Conservation (phyloP, 2,113 vertebrate species). For the Periophthalmus modestus region DNA sequence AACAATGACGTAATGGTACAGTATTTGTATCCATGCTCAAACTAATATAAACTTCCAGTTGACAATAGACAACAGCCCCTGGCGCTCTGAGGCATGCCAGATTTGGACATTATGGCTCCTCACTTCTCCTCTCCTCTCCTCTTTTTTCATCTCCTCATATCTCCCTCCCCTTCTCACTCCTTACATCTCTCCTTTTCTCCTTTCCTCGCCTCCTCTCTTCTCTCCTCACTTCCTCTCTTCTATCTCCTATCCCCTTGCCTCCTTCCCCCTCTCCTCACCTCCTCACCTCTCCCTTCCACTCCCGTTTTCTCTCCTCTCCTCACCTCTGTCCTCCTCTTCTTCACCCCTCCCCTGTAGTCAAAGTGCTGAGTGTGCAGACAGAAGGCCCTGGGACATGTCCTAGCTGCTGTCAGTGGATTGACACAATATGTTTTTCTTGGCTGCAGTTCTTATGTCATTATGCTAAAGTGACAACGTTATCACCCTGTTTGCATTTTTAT, state of each 20-base stretch:
- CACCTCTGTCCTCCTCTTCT: not conserved
- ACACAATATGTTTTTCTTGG: slow-evolving; percentile 14
- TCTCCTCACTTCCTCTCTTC: too few relatives aligned
- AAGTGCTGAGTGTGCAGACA: slow-evolving; percentile 51
- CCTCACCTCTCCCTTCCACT: too few relatives aligned
- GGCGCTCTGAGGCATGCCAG: not conserved
- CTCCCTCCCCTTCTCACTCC: not conserved
- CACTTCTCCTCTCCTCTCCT: not conserved
- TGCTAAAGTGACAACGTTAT: not conserved
- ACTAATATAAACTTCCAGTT: not conserved
- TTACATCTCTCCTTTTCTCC: too few relatives aligned
- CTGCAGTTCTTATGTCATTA: not conserved
- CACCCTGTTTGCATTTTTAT: not conserved
- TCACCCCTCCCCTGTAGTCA: slow-evolving; percentile 17
- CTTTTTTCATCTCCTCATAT: not conserved
- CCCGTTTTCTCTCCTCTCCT: too few relatives aligned
- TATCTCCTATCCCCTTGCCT: too few relatives aligned
- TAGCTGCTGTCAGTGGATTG: slow-evolving; percentile 28
- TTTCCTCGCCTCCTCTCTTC: too few relatives aligned
- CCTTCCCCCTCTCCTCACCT: too few relatives aligned
- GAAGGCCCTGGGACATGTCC: slow-evolving; percentile 38
- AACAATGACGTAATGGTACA: too few relatives aligned
- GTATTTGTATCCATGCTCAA: not conserved
- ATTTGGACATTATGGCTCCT: not conserved
- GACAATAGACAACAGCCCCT: not conserved